Conservation (phyloP, 2,113 vertebrate species). For the Lagopus leucura region DNA sequence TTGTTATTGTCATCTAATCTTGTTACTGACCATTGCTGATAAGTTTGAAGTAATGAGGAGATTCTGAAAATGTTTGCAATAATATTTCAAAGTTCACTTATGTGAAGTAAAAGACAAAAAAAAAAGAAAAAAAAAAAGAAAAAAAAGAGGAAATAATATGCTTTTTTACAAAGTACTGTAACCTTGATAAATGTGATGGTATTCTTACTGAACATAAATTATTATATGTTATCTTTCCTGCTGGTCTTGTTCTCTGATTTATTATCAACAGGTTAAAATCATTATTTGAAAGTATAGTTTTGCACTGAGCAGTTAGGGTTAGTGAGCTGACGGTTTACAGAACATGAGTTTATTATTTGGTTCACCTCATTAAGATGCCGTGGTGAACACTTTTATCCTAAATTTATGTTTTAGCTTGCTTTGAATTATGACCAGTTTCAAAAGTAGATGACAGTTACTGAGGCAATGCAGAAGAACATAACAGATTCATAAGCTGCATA, state of each 20-base stretch:
- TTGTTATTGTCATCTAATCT: background rate
- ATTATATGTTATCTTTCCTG: accelerated
- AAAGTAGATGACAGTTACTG: background rate
- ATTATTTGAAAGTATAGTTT: background rate
- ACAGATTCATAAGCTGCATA: background rate
- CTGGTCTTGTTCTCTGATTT: background rate
- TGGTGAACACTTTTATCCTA: background rate
- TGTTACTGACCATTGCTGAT: background rate
- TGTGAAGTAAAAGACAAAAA: background rate
- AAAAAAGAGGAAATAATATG: background rate
- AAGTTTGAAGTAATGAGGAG: background rate
- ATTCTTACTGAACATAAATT: background rate
- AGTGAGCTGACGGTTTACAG: background rate
- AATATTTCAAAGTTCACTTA: background rate
- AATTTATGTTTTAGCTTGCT: background rate
- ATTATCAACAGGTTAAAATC: background rate
- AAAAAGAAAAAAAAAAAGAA: too few relatives aligned
- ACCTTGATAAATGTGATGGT: accelerated
- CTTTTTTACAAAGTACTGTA: background rate
- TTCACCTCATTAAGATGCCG: background rate
- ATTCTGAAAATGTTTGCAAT: background rate
- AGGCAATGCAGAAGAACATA: background rate
- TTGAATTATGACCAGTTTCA: too few relatives aligned
- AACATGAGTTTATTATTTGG: background rate
- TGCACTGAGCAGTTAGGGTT: background rate